Evolutionary conservation across 2,797 vertebrate genomes (phyloP), one percentile per base, ranked within the genome.

Genomic region (Pangasius larnaudii): DNA sequence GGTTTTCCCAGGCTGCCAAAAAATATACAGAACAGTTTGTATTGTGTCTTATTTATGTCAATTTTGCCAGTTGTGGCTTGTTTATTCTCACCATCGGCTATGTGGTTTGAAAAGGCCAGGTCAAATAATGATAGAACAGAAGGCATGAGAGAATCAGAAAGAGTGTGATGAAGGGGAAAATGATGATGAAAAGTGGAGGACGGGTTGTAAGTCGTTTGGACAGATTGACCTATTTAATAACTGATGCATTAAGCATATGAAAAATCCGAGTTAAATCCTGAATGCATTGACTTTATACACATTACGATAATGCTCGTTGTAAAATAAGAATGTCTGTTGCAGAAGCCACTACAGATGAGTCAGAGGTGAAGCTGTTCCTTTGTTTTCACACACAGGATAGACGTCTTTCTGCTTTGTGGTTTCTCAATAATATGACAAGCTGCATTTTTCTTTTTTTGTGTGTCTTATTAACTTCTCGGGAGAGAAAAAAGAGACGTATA

Each of bases 311-410:
- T 79, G 33, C 39, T 58, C 27, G 71, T 82, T 88, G 46, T 84
- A 63, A 69, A 80, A 51, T 36, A 42, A 69, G 56, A 87, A 56
- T 61, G 24, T 74, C 69, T 61, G 24, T 13, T 56, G 18, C 81
- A 85, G 72, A 81, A 74, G 75, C 18, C 58, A 65, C 36, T 86
- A 58, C 86, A 87, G 91, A 90, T 72, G 87, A 65, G 58, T 49
- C 88, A 90, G 74, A 58, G 24, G 78, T 69, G 42, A 71, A 71
- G 18, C 67, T 36, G 67, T 72, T 72, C 36, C 36, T 72, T 72
- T 24, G 72, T 49, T 49, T 74, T 13, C 10, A 22, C 8, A 39
- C 33, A 39, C 33, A 19, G 7, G 36, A 71, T 16, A 71, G 36
- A 74, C 24, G 36, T 3, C 36, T 24, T 72, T 46, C 39, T 42